Evolutionary conservation across 2,113 vertebrate genomes (phyloP).

Genomic region (Poeciliopsis prolifica): DNA sequence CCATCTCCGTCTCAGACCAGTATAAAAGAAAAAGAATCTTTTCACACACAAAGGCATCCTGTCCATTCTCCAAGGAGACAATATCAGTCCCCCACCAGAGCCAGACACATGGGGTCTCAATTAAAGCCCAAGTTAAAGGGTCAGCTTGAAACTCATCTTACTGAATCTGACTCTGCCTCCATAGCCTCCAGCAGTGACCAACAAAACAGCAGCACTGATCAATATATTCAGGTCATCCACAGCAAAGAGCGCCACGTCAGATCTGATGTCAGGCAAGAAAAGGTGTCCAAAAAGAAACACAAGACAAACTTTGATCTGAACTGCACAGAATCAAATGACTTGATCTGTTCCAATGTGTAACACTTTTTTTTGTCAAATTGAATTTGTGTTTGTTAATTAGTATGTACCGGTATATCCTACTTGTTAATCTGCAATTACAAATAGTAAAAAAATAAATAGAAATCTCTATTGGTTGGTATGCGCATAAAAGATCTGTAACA

Average conservation of each 20-base stretch:
- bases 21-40: slow-evolving; percentile 65
- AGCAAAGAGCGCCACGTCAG: slow-evolving; percentile 83
- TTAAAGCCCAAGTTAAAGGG: slow-evolving; percentile 80
- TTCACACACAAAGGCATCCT: slow-evolving; percentile 36
- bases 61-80: slow-evolving; percentile 52
- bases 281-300: slow-evolving; percentile 79
- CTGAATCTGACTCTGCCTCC: slow-evolving; percentile 89
- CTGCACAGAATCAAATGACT: slow-evolving; percentile 73
- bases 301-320: slow-evolving; percentile 71
- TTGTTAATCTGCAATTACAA: background rate
- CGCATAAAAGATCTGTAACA: background rate
- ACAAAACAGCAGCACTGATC: slow-evolving; percentile 88
- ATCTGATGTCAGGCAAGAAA: slow-evolving; percentile 71
- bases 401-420: background rate
- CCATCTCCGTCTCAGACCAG: slow-evolving; percentile 68
- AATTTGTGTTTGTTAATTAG: background rate
- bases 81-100: slow-evolving; percentile 31
- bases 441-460: background rate
- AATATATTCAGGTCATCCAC: slow-evolving; percentile 88
- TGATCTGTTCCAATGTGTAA: slow-evolving; percentile 89
- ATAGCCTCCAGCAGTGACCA: slow-evolving; percentile 91
- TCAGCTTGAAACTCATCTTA: slow-evolving; percentile 79
- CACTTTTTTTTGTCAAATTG: background rate
- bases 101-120: slow-evolving; percentile 65
- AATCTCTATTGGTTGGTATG: background rate